These are phyloP conservation scores for Fragum sueziense DNA, from an alignment of 2,888 invertebrate species.

Conservation along the genomic window DNA sequence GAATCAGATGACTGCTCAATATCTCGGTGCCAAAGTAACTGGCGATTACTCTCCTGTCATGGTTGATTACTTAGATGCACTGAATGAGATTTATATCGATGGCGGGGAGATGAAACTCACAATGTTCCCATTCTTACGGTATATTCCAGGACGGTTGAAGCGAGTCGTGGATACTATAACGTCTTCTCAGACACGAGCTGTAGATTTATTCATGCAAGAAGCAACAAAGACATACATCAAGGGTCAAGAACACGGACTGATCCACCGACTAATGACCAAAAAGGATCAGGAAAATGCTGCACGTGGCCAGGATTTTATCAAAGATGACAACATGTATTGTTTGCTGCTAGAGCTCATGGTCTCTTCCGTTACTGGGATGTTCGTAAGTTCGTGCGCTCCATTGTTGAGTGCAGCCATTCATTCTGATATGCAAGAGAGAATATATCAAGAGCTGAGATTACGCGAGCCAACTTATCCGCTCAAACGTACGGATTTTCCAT, in stretches of 20 bases:
- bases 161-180: neutral
- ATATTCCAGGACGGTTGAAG: neutral
- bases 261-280: neutral
- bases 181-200: neutral
- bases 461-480: neutral
- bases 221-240: neutral
- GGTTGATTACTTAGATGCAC: neutral
- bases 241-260: neutral
- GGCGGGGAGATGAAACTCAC: slow-evolving; percentile 12
- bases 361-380: neutral
- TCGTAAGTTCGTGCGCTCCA: neutral
- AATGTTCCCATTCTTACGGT: slow-evolving; percentile 11
- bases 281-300: neutral
- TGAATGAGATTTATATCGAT: slow-evolving; percentile 1
- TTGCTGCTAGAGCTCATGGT: neutral
- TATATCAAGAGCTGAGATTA: neutral
- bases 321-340: slow-evolving; percentile 6
- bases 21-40: neutral
- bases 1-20: neutral
- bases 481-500: neutral
- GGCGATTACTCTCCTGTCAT: neutral
- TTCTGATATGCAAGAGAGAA: slow-evolving; percentile 3
- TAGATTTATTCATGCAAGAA: slow-evolving; percentile 7
- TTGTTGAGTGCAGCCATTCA: neutral
- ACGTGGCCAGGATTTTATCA: neutral